A percentile compares a stretch with the other conserved stretches of the same genome.
phyloP scores from a whole-genome alignment of 2,113 vertebrate genomes.

The Myotis lucifugus region DNA sequence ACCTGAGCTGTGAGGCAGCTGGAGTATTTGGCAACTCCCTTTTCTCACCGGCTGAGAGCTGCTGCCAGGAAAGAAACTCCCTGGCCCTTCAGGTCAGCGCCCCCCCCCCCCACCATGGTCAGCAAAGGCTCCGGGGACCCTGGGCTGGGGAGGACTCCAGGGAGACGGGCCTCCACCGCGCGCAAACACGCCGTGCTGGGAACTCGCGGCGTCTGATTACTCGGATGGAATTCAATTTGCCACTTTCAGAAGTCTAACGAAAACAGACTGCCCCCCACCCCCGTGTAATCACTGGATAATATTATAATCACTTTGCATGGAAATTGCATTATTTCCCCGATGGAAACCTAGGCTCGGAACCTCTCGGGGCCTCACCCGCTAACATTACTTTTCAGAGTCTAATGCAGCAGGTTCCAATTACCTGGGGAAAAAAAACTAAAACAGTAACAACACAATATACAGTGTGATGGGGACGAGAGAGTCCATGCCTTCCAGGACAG shows the following conservation, averaged over 20 bases:
- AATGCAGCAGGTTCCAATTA: conserved; percentile 77
- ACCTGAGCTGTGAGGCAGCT: not conserved
- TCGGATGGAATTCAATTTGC: conserved; percentile 68
- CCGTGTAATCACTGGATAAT: conserved; percentile 63
- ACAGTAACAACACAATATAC: conserved; percentile 53
- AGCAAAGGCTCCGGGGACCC: not conserved
- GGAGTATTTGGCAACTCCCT: not conserved
- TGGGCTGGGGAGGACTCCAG: not conserved
- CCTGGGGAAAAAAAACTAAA: conserved; percentile 55
- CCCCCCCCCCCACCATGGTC: not conserved
- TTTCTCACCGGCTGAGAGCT: not conserved
- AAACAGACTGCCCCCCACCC: conserved; percentile 36
- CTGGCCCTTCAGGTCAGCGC: not conserved
- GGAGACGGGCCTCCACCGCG: not conserved
- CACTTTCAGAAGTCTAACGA: conserved; percentile 65
- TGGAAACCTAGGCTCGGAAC: conserved; percentile 48
- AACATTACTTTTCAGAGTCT: conserved; percentile 64
- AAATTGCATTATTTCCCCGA: conserved; percentile 70
- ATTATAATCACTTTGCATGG: conserved; percentile 64
- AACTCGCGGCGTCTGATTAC: conserved; percentile 38
- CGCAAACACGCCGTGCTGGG: not conserved
- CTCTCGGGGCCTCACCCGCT: conserved; percentile 46
- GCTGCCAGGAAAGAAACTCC: not conserved
- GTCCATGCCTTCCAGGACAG: conserved; percentile 63
- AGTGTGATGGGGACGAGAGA: conserved; percentile 57